Percentiles rank a stretch among this genome's conserved stretches.
Evolutionary conservation across 2,113 vertebrate species (phyloP).

Genomic region (Vidua macroura): DNA sequence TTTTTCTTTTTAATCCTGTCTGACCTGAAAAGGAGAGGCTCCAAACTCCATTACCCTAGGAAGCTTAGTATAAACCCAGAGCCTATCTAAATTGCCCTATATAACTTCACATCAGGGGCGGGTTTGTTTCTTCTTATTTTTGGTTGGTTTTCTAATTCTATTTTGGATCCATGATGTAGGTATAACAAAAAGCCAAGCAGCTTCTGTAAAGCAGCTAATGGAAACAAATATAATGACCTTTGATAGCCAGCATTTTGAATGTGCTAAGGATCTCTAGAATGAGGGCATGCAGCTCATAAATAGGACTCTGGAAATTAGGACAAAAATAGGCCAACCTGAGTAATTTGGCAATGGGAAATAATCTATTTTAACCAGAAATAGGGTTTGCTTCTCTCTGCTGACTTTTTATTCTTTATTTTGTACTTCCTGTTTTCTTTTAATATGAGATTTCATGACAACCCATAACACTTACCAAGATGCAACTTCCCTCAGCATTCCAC

Average conservation of each 20-base stretch:
- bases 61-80: conserved; percentile 21
- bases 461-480: not conserved
- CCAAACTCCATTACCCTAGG: conserved; percentile 1
- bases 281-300: not conserved
- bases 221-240: conserved; percentile 2
- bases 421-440: not conserved
- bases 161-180: not conserved
- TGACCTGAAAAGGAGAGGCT: conserved; percentile 51
- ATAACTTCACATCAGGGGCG: not conserved
- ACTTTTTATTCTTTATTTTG: not conserved
- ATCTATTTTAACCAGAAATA: conserved; percentile 9
- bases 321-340: conserved; percentile 9
- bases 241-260: not conserved
- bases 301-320: not conserved
- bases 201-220: not conserved
- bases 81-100: conserved; percentile 22
- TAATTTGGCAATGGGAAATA: not conserved
- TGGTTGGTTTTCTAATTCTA: not conserved
- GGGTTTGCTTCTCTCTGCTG: not conserved
- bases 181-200: not conserved
- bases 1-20: conserved; percentile 56
- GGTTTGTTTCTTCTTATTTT: not conserved
- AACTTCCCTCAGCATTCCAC: not conserved
- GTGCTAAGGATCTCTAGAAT: not conserved
- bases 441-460: not conserved